Evolutionary conservation across 1,140 invertebrate species (phyloP), one percentile per base, ranked within the genome.

Genomic region (Berghia stephanieae): DNA sequence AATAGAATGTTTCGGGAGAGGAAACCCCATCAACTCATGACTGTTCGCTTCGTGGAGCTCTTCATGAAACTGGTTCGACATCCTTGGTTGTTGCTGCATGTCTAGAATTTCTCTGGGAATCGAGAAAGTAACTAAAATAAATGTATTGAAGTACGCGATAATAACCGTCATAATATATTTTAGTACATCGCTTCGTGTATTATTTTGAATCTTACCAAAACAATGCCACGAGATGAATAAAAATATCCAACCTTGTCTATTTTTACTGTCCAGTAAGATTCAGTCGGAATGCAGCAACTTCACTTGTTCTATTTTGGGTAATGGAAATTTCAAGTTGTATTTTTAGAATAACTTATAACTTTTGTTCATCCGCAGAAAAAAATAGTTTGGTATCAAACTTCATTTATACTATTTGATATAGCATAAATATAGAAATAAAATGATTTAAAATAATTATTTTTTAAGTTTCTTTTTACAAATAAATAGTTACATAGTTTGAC

Each of bases 251-350:
- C 49, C 75, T 80, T 81, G 83, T 80, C 85, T 86, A 86, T 86
- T 86, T 86, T 85, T 86, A 86, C 83, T 86, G 82, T 82, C 85
- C 85, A 86, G 85, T 86, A 83, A 83, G 83, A 85, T 86, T 60
- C 34, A 44, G 63, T 67, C 42, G 60, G 77, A 83, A 80, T 79
- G 75, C 81, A 78, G 72, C 78, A 82, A 79, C 80, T 81, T 80
- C 72, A 82, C 74, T 82, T 79, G 84, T 82, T 79, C 85, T 86
- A 86, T 86, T 86, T 86, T 86, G 75, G 75, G 84, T 81, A 82
- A 82, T 82, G 85, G 85, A 85, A 86, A 86, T 85, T 82, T 81
- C 82, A 67, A 77, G n/a, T 78, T 81, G 83, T 85, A 85, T 82
- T 82, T 82, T 83, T 85, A 85, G 83, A 81, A 79, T 79, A 78